Evolutionary conservation across 2,797 vertebrate species (phyloP).

Genomic region (Setipinna tenuifilis): DNA sequence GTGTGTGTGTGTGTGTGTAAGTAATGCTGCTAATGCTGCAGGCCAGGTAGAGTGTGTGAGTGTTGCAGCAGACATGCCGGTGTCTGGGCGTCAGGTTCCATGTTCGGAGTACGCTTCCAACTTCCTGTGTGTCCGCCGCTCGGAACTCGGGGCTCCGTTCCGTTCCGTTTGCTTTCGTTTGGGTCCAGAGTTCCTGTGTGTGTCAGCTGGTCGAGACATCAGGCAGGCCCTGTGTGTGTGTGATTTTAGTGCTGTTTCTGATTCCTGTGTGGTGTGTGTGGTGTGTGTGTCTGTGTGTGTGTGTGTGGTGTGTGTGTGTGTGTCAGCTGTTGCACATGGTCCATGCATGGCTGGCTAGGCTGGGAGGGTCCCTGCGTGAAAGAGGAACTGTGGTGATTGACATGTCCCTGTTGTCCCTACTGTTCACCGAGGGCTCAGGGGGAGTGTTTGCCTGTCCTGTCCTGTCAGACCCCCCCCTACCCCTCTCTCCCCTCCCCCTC

Average conservation of each 20-base stretch:
- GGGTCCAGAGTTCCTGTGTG: too few species aligned
- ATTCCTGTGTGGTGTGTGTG: background rate
- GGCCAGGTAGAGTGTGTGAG: background rate
- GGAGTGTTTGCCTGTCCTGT: background rate
- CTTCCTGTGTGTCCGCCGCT: too few species aligned
- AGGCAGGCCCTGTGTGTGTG: too few species aligned
- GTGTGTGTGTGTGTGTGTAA: background rate
- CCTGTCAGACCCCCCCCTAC: background rate
- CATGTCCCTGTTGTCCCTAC: background rate
- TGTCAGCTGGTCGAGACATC: too few species aligned
- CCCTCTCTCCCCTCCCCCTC: background rate
- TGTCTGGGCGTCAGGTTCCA: too few species aligned
- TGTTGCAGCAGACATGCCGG: background rate
- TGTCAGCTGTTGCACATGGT: slow-evolving; percentile 14
- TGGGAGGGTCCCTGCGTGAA: background rate
- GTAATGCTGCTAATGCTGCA: background rate
- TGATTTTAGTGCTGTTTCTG: too few species aligned
- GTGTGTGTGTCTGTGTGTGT: background rate
- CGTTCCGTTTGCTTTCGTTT: too few species aligned
- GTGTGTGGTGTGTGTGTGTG: background rate
- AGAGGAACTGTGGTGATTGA: background rate
- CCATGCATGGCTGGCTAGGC: background rate
- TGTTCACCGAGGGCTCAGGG: background rate
- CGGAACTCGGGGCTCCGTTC: too few species aligned
- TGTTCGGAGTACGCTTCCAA: too few species aligned